A percentile compares a stretch with the other conserved stretches of the same genome.
Conservation (phyloP, 2,888 invertebrate genomes). For the Lamproptera curius region DNA sequence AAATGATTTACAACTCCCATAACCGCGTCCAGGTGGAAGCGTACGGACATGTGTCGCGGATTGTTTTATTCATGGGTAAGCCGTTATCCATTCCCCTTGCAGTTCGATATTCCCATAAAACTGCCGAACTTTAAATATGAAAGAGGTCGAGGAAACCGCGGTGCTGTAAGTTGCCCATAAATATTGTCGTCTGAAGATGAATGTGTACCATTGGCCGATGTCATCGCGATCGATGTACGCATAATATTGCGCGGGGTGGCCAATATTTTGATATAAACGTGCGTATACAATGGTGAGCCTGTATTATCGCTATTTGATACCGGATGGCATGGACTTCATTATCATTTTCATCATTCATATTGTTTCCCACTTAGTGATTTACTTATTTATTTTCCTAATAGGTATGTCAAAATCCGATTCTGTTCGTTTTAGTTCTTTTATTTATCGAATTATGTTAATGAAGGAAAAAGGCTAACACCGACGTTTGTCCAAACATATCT, state of each 20-base stretch:
- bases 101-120: conserved; percentile 51
- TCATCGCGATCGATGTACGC: conserved; percentile 48
- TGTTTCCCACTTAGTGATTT: no score
- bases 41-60: conserved; percentile 8
- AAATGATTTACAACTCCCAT: background rate
- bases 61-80: conserved; percentile 41
- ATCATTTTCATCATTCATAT: no score
- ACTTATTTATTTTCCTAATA: no score
- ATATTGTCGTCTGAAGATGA: conserved; percentile 63
- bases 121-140: conserved; percentile 68
- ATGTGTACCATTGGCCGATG: conserved; percentile 71
- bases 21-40: background rate
- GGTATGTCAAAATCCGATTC: no score
- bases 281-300: no score
- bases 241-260: conserved; percentile 27
- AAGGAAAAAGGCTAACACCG: no score
- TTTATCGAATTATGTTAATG: no score
- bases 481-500: no score
- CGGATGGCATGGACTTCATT: no score
- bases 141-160: conserved; percentile 53
- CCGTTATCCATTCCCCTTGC: conserved; percentile 43
- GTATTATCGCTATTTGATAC: no score
- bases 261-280: no score
- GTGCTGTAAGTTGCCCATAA: conserved; percentile 57
- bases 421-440: no score